These are phyloP conservation scores for Rachycentron canadum DNA, from an alignment of 2,797 vertebrate species.

Conservation along the genomic window DNA sequence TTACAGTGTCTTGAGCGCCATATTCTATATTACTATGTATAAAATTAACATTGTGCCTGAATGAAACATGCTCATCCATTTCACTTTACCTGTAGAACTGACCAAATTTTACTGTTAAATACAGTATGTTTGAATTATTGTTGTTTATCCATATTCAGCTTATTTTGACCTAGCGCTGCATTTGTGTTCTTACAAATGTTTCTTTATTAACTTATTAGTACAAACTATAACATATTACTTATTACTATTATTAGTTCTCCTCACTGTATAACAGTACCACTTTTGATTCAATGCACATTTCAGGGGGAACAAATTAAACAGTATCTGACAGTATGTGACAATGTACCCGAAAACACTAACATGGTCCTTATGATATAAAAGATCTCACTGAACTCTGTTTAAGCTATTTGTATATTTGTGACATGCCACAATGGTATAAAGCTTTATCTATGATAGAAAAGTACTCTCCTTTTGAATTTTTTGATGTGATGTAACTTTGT, in stretches of 20 bases:
- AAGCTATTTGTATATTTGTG: not conserved
- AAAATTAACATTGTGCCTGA: not conserved
- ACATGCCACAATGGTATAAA: not conserved
- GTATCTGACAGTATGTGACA: not conserved
- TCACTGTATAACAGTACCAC: not conserved
- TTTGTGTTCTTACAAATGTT: not conserved
- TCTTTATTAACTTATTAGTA: not conserved
- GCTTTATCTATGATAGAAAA: not conserved
- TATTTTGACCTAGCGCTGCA: not conserved
- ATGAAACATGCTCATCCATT: not conserved
- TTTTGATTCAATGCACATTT: not conserved
- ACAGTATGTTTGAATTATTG: not conserved
- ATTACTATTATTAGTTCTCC: not conserved
- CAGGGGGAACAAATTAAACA: not conserved
- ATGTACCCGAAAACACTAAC: not conserved
- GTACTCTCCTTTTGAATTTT: not conserved
- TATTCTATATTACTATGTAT: not conserved
- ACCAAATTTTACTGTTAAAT: not conserved
- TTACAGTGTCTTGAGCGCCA: not conserved
- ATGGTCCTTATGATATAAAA: no score
- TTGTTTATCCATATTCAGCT: not conserved
- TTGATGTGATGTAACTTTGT: not conserved
- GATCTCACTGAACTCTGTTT: not conserved
- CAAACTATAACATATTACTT: no score
- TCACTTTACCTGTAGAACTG: not conserved